phyloP scores from a whole-genome alignment of 2,797 vertebrate species.

The Etheostoma nigrum region DNA sequence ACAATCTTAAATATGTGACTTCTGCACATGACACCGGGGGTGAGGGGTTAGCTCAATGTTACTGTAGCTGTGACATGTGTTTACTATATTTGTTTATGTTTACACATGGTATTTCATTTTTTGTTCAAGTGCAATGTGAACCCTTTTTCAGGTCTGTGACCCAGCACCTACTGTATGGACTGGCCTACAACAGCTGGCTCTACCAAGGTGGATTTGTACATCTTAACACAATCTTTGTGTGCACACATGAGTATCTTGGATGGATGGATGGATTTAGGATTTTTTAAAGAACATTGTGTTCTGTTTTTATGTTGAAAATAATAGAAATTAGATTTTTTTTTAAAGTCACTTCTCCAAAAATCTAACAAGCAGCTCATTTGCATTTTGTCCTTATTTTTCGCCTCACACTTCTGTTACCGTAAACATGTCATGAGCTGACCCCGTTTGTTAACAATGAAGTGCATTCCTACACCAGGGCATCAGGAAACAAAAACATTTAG shows the following conservation, averaged over 20 bases:
- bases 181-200: constrained; percentile 94
- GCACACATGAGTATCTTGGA: neutral
- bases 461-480: neutral
- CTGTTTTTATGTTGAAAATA: neutral
- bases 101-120: constrained; percentile 18
- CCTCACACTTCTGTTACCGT: neutral
- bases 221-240: neutral
- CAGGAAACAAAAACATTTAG: neutral
- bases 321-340: neutral
- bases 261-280: neutral
- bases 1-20: constrained; percentile 21
- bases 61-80: constrained; percentile 12
- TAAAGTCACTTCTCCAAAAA: neutral
- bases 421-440: constrained; percentile 1
- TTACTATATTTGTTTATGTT: constrained; percentile 33
- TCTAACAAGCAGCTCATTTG: constrained; percentile 8
- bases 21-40: neutral
- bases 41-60: constrained; percentile 2
- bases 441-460: neutral
- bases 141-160: constrained; percentile 89
- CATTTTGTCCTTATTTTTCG: neutral
- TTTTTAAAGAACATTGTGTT: constrained; percentile 5
- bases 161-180: constrained; percentile 93
- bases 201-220: constrained; percentile 85
- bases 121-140: constrained; percentile 36